Evolutionary conservation across 2,113 vertebrate genomes (phyloP).

Genomic region (Emydura subglobosa): DNA sequence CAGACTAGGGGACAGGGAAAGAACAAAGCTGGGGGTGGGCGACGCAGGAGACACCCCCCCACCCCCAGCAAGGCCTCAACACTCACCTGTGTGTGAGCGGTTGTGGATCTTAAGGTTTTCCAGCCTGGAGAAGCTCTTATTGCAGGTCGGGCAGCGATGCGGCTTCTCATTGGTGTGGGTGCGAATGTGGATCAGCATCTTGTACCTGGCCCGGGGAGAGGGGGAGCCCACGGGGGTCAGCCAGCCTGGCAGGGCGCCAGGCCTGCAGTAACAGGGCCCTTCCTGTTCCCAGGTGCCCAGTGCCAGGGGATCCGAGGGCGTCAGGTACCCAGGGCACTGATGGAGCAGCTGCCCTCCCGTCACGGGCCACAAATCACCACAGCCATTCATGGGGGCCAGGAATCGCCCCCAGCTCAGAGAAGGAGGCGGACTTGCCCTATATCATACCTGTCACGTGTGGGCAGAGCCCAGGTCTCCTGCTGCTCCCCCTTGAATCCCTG

Average conservation of each 20-base stretch:
- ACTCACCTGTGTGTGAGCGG: constrained; percentile 95
- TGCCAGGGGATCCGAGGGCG: too few relatives aligned
- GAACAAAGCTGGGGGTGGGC: not conserved
- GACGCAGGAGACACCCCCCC: too few relatives aligned
- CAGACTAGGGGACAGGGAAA: not conserved
- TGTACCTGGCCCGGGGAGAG: constrained; percentile 85
- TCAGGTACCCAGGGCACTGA: not conserved
- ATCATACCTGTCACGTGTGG: too few relatives aligned
- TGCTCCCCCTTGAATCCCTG: too few relatives aligned
- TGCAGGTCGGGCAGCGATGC: constrained; percentile 95
- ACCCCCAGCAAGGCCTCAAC: too few relatives aligned
- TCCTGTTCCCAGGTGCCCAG: too few relatives aligned
- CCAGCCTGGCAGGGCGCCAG: not conserved
- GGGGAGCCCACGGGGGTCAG: not conserved
- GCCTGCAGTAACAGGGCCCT: too few relatives aligned
- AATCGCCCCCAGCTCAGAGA: too few relatives aligned
- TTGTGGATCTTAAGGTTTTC: constrained; percentile 99
- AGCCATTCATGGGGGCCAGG: not conserved
- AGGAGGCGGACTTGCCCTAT: too few relatives aligned
- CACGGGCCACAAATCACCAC: not conserved
- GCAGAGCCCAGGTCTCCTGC: not conserved
- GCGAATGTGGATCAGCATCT: constrained; percentile 99
- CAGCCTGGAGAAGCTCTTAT: constrained; percentile 97
- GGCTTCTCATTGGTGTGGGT: constrained; percentile 99
- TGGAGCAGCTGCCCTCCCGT: too few relatives aligned